These are phyloP conservation scores for Leptatherina wallacei DNA, from an alignment of 2,797 vertebrate genomes.

Conservation along the genomic window DNA sequence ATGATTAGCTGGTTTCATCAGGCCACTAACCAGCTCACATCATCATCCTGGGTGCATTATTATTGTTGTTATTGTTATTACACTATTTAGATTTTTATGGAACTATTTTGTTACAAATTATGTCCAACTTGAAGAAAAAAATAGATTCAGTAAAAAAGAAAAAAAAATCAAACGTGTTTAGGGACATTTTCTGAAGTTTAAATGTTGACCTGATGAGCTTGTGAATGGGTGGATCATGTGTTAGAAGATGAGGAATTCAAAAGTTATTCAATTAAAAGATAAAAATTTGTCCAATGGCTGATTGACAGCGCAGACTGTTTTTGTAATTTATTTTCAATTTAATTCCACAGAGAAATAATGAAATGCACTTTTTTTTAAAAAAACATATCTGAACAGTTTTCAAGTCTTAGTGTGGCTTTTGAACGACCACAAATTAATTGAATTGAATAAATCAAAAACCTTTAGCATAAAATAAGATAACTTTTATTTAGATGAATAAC, in stretches of 20 bases:
- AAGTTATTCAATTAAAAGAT: no score
- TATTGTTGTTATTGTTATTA: not conserved
- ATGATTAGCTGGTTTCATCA: not conserved
- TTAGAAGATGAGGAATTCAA: not conserved
- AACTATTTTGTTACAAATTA: not conserved
- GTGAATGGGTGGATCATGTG: not conserved
- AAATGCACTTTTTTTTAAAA: no score
- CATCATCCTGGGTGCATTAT: not conserved
- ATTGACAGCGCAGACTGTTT: no score
- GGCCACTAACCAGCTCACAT: not conserved
- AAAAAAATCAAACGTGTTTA: not conserved
- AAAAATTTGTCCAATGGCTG: no score
- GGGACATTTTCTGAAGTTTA: not conserved
- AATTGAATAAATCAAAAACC: no score
- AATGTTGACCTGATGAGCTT: not conserved
- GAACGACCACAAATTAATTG: no score
- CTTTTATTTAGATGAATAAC: not conserved
- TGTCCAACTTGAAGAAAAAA: not conserved
- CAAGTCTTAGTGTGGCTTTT: no score
- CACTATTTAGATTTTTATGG: not conserved
- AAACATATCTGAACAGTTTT: no score
- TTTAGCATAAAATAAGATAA: not conserved
- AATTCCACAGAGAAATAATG: no score
- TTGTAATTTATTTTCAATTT: no score
- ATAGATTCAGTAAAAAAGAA: not conserved